Base-by-base conservation (phyloP, 2,888 invertebrate species). In the Heliconius sara region DNA sequence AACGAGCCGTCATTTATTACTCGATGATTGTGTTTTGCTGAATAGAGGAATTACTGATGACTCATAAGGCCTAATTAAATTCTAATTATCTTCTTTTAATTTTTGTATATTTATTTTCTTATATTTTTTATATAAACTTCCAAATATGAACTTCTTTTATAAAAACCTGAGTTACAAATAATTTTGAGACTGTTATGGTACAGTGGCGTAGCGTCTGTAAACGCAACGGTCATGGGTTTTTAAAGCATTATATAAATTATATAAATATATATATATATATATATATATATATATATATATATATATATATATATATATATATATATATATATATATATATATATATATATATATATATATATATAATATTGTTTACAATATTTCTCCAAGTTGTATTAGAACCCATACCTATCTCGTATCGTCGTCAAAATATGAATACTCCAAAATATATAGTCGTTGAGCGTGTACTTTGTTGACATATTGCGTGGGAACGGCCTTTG, bases 401-500 rank as follows among this genome's bases (percentile, higher is more conserved):
- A 68, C 39, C 12, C 39, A 39, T 13, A n/a, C n/a, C n/a, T 66
- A 66, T 27, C 22, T 16, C 22, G 30, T 66, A 30, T 27, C 66
- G 19, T 27, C 12, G 34, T n/a, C 25, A 19, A 39, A 67, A 16
- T 27, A 68, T 57, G 5, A 57, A 52, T 68, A 75, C 6, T 22
- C 75, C 65, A 65, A 75, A 75, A 74, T 43, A 13, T 52, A 25
- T 52, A 22, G n/a, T 16, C 10, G 52, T n/a, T 74, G 39, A 43
- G 60, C 27, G 73, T 39, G 27, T 75, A 60, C 12, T 34, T 71
- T 25, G 60, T 73, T 78, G 57, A 74, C 74, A 74, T 68, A 74
- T 77, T 67, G 73, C 74, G 73, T 78, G 78, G 73, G 78, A 78
- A 78, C 60, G 27, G 72, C 57, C 73, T 78, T 57, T 73, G 57